phyloP scores from a whole-genome alignment of 2,888 invertebrate genomes.

The Fragum whitleyi region DNA sequence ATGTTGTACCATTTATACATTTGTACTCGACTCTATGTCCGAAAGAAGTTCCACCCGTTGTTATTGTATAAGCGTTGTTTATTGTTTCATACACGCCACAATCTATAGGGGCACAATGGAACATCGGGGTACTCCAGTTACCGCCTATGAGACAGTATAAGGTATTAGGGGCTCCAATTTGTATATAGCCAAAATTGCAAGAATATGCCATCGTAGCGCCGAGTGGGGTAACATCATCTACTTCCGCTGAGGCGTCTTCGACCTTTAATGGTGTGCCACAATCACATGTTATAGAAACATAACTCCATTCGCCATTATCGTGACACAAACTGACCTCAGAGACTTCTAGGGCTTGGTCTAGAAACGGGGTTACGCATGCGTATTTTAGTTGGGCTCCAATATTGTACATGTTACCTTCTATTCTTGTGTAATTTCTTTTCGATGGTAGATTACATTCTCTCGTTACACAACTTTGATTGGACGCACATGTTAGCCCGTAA shows the following conservation, averaged over 20 bases:
- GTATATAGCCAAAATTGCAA: neutral
- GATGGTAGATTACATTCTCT: neutral
- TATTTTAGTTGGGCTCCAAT: neutral
- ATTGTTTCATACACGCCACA: neutral
- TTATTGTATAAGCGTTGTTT: neutral
- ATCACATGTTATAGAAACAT: neutral
- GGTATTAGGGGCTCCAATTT: no score
- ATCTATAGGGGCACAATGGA: neutral
- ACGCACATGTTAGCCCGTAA: neutral
- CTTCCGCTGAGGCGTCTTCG: neutral
- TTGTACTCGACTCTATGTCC: neutral
- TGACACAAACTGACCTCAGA: neutral
- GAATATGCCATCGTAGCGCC: neutral
- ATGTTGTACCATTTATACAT: neutral
- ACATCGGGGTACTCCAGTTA: neutral
- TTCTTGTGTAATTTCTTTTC: neutral
- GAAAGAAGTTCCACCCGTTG: neutral
- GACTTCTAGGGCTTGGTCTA: neutral
- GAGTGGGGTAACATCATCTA: neutral
- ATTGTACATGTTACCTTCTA: neutral
- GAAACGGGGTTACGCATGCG: neutral
- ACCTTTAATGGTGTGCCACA: neutral
- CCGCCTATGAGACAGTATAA: neutral
- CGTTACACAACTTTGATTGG: neutral
- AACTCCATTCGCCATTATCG: neutral